These are phyloP conservation scores for Phataginus tetradactyla DNA, from an alignment of 2,797 vertebrate species.

Conservation along the genomic window DNA sequence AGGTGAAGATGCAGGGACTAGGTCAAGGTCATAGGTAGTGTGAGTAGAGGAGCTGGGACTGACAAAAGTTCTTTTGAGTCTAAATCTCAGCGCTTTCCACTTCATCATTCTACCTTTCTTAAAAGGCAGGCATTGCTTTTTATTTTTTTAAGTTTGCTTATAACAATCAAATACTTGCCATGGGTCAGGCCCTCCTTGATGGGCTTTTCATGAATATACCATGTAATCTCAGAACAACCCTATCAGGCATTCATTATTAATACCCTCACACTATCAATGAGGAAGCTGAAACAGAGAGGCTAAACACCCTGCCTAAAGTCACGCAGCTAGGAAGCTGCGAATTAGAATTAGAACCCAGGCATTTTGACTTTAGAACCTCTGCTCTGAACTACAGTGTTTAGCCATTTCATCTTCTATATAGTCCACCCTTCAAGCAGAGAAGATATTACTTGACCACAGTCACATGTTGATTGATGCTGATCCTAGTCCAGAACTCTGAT, in stretches of 20 bases:
- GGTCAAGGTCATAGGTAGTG: not conserved
- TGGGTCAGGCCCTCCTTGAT: not conserved
- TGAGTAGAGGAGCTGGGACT: not conserved
- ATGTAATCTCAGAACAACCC: not conserved
- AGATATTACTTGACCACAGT: not conserved
- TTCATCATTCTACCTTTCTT: not conserved
- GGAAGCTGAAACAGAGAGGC: not conserved
- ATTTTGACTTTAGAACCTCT: not conserved
- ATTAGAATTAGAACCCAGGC: not conserved
- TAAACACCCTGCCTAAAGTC: not conserved
- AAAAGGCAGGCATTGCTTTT: not conserved
- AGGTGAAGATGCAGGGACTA: not conserved
- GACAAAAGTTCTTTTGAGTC: not conserved
- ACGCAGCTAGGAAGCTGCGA: not conserved
- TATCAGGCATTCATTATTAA: not conserved
- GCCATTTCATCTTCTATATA: not conserved
- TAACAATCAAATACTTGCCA: not conserved
- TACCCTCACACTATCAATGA: not conserved
- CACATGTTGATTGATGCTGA: not conserved
- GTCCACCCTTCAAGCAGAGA: not conserved
- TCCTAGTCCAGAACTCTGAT: not conserved
- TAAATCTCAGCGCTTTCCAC: not conserved
- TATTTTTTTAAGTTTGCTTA: not conserved
- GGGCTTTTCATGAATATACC: not conserved
- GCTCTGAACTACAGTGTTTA: not conserved